Conservation (phyloP, 2,113 vertebrate species). For the Trogon surrucura region DNA sequence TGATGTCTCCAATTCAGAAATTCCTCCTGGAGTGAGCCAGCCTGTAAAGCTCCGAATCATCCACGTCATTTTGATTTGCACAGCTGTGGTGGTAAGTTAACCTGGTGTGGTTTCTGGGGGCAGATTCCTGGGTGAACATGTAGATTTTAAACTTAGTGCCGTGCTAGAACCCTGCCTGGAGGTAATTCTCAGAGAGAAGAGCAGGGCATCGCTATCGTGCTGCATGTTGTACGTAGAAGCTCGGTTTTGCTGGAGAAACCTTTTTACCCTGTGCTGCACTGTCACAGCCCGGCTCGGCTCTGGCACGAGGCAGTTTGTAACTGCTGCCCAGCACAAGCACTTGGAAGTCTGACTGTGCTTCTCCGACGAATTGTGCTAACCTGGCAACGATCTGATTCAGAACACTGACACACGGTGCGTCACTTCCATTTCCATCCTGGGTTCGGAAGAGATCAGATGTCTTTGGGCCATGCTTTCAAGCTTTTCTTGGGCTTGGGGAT, state of each 20-base stretch:
- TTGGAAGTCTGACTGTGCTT: neutral
- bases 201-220: neutral
- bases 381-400: neutral
- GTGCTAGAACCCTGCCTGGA: neutral
- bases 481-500: neutral
- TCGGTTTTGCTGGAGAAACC: neutral
- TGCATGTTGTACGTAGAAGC: neutral
- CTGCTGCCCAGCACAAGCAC: neutral
- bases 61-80: conserved; percentile 72
- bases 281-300: neutral
- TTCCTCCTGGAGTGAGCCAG: conserved; percentile 78
- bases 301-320: neutral
- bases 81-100: conserved; percentile 79
- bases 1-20: conserved; percentile 80
- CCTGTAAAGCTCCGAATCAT: conserved; percentile 75
- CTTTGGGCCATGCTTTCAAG: neutral
- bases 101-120: neutral
- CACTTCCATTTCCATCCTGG: neutral
- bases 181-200: neutral
- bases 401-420: neutral
- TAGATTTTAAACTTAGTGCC: neutral
- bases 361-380: neutral
- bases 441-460: neutral
- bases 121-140: neutral
- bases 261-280: neutral